These are phyloP conservation scores for Crotalus horridus DNA, from an alignment of 2,113 vertebrate genomes.

Conservation along the genomic window DNA sequence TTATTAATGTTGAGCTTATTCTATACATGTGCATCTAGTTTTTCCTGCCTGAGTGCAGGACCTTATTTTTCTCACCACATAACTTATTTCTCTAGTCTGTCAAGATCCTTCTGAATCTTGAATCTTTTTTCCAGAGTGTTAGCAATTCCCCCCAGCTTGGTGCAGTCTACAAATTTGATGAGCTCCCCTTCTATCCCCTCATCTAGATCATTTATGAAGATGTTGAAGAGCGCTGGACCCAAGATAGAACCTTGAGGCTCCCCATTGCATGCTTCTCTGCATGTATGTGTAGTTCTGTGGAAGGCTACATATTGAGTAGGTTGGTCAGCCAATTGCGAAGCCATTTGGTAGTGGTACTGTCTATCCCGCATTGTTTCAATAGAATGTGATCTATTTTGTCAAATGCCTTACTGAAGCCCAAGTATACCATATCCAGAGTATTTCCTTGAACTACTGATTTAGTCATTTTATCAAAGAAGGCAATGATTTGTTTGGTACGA, in stretches of 20 bases:
- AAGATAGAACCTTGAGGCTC: background rate
- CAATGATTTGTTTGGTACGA: background rate
- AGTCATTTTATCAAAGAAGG: background rate
- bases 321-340: background rate
- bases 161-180: background rate
- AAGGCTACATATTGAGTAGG: background rate
- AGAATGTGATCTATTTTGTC: background rate
- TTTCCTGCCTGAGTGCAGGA: background rate
- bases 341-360: background rate
- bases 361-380: background rate
- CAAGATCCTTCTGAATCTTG: background rate
- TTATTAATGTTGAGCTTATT: background rate
- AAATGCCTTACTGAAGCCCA: background rate
- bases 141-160: background rate
- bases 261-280: background rate
- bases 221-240: background rate
- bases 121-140: background rate
- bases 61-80: background rate
- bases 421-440: background rate
- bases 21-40: background rate
- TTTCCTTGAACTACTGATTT: background rate
- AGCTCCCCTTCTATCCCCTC: background rate
- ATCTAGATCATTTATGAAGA: background rate
- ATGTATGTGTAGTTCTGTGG: background rate
- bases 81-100: background rate